Evolutionary conservation across 2,113 vertebrate species (phyloP).

Genomic region (Picathartes gymnocephalus): DNA sequence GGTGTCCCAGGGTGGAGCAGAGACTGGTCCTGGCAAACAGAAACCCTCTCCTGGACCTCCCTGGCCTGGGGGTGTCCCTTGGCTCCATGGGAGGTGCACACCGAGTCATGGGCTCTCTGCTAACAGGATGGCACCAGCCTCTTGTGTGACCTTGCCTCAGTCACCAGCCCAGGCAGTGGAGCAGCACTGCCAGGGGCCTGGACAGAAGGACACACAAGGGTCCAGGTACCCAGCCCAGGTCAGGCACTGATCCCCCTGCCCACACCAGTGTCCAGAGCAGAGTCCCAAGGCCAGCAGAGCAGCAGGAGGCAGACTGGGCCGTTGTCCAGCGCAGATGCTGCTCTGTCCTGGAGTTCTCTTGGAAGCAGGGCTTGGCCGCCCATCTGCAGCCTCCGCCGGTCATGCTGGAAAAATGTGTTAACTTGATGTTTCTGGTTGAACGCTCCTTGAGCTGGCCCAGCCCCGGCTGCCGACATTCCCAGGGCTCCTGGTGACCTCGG

Average conservation of each 20-base stretch:
- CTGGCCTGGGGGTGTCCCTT: accelerated
- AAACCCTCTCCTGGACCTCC: not conserved
- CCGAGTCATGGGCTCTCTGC: accelerated
- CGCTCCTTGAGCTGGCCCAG: not conserved
- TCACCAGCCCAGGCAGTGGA: accelerated
- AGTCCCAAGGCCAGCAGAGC: not conserved
- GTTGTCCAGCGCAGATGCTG: not conserved
- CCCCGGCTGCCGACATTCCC: not conserved
- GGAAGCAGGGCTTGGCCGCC: not conserved
- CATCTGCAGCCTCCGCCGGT: not conserved
- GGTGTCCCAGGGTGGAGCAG: not conserved
- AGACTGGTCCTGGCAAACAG: not conserved
- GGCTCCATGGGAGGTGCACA: not conserved
- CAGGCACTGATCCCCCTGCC: not conserved
- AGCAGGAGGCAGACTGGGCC: not conserved
- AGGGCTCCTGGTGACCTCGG: constrained; percentile 9
- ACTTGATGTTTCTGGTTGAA: constrained; percentile 45
- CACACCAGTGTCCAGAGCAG: not conserved
- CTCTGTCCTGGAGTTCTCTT: not conserved
- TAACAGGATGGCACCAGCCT: not conserved
- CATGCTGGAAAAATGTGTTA: constrained; percentile 45
- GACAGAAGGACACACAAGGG: not conserved
- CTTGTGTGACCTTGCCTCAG: not conserved
- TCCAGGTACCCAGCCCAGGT: not conserved
- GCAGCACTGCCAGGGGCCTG: not conserved